Base-by-base conservation (phyloP, 2,113 vertebrate species). In the Chlamydotis undulata region DNA sequence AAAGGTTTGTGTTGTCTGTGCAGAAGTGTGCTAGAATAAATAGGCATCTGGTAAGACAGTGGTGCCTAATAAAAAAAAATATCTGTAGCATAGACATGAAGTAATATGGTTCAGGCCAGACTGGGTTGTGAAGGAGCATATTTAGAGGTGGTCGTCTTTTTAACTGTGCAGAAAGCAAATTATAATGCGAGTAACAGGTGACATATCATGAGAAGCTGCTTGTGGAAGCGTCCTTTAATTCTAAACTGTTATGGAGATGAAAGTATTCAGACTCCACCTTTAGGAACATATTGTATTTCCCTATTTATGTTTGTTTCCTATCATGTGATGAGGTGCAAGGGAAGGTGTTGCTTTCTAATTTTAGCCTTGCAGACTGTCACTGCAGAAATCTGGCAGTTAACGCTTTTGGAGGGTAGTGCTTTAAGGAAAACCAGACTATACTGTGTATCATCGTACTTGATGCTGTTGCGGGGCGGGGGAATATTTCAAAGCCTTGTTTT, bases 261-360 rank as follows among this genome's bases (percentile, higher is more conserved):
- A 93, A 75, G 52, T 76, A 89, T 75, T 90, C 41, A 4, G 16
- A 87, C 73, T 93, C 57, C 65, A 86, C 90, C 94, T 93, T 93
- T 93, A 90, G 73, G 73, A 94, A 68, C 95, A 84, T 96, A 94
- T 71, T 96, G 77, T 96, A 89, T 96, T 95, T 96, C 92, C 73
- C 80, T 94, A 92, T 92, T 95, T 94, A 71, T 96, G 90, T 96
- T 96, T 97, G 83, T 92, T 96, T 94, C 86, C 88, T 81, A 79
- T 75, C 95, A 95, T 81, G 80, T 92, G 90, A 81, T 84, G 83
- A 94, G 65, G 86, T 94, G 92, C 76, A 79, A 93, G 69, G 57
- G 57, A 96, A 96, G 90, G 83, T 96, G 92, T 80, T 91, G 83
- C 88, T 56, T 74, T 83, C 96, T 96, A 96, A 95, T 93, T 97